Conservation (phyloP, 2,113 vertebrate species). For the Turdus rufiventris region DNA sequence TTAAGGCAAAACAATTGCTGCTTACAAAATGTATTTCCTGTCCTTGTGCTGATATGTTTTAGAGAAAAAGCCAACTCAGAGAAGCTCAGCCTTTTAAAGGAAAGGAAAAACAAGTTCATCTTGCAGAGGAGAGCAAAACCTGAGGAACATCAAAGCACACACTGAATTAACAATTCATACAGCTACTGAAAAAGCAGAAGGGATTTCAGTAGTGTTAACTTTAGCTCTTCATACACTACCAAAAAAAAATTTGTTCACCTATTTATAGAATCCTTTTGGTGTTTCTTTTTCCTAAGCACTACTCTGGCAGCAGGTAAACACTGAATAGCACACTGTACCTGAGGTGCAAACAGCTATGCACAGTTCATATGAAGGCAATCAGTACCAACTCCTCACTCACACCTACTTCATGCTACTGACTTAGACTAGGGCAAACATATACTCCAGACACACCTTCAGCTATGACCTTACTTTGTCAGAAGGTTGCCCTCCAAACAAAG, state of each 20-base stretch:
- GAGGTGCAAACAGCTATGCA: neutral
- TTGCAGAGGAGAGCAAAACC: neutral
- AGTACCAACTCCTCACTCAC: neutral
- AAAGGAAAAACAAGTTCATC: neutral
- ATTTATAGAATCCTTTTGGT: neutral
- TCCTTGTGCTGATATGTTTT: neutral
- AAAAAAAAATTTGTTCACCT: neutral
- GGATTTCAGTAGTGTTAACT: neutral
- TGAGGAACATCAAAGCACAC: neutral
- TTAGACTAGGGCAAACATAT: neutral
- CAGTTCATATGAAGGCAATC: neutral
- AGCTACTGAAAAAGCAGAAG: neutral
- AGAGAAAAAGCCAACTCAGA: neutral
- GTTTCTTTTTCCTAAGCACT: neutral
- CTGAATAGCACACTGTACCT: neutral
- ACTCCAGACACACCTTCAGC: neutral
- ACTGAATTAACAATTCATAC: neutral
- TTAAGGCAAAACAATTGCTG: neutral
- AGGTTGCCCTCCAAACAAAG: neutral
- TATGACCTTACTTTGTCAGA: neutral
- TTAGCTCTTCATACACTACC: neutral
- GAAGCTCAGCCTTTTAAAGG: neutral
- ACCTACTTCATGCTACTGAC: neutral
- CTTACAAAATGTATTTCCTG: neutral
- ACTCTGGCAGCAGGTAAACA: neutral